These are phyloP conservation scores for Cynoglossus semilaevis DNA, from an alignment of 2,113 vertebrate genomes.

Conservation along the genomic window DNA sequence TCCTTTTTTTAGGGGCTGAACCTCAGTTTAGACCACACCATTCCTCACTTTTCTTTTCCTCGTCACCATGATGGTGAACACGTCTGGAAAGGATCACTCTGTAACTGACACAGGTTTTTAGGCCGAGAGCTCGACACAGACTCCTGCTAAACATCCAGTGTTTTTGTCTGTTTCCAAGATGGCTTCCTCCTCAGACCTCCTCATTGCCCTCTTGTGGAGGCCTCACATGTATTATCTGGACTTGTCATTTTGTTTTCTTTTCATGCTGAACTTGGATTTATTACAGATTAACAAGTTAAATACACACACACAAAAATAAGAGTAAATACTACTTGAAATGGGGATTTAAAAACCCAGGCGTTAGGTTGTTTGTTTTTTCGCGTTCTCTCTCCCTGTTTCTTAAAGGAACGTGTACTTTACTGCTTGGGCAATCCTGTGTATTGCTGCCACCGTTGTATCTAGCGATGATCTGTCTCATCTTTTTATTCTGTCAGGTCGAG, in stretches of 20 bases:
- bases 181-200: constrained; percentile 39
- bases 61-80: no score
- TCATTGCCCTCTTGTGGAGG: constrained; percentile 12
- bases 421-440: constrained; percentile 82
- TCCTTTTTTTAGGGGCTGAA: no score
- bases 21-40: no score
- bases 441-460: constrained; percentile 73
- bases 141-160: not conserved
- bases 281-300: constrained; percentile 47
- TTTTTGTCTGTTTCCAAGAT: constrained; percentile 69
- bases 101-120: no score
- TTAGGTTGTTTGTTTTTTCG: constrained; percentile 69
- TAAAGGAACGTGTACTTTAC: constrained; percentile 85
- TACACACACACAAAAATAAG: constrained; percentile 52
- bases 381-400: constrained; percentile 84
- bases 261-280: constrained; percentile 78
- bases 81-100: no score
- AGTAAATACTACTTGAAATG: constrained; percentile 80
- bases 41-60: no score
- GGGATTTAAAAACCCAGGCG: constrained; percentile 68
- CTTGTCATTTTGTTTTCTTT: constrained; percentile 78
- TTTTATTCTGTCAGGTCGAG: constrained; percentile 75
- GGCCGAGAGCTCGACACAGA: no score
- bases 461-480: constrained; percentile 63
- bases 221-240: constrained; percentile 75